Conservation (phyloP, 2,113 vertebrate species). For the Gadus macrocephalus region DNA sequence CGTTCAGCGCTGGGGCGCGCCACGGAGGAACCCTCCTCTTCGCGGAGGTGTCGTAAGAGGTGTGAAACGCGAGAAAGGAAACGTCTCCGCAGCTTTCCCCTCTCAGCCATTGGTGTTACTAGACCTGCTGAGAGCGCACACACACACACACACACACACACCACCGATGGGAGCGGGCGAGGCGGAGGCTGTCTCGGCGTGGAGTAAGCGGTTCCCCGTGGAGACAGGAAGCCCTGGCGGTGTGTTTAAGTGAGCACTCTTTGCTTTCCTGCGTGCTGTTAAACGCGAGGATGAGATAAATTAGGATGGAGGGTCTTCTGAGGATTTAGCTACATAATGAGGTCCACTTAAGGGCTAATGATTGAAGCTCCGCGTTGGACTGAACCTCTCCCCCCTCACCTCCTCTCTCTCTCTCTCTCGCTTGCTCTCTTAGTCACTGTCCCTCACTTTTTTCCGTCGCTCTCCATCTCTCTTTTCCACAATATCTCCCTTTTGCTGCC, state of each 20-base stretch:
- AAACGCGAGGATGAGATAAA: constrained; percentile 61
- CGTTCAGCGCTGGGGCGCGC: no score
- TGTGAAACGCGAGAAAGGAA: no score
- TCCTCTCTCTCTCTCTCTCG: not conserved
- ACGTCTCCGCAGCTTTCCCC: no score
- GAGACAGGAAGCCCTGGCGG: constrained; percentile 17
- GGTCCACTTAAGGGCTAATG: constrained; percentile 71
- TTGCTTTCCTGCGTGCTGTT: constrained; percentile 52
- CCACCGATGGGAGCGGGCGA: no score
- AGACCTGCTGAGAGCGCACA: no score
- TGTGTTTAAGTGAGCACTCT: constrained; percentile 29
- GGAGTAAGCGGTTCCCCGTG: constrained; percentile 17
- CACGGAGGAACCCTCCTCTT: no score
- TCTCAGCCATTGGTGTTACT: no score
- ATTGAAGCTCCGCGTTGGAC: constrained; percentile 56
- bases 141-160: no score
- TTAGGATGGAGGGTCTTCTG: constrained; percentile 65
- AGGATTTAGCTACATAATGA: constrained; percentile 71
- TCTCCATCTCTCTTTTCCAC: no score
- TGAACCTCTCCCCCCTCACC: constrained; percentile 25
- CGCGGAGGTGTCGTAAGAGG: no score
- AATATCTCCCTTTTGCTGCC: not conserved
- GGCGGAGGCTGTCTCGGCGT: not conserved
- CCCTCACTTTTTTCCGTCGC: no score
- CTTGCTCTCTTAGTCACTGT: no score